Base-by-base conservation (phyloP, 2,797 vertebrate species). In the Chaunax sp. region DNA sequence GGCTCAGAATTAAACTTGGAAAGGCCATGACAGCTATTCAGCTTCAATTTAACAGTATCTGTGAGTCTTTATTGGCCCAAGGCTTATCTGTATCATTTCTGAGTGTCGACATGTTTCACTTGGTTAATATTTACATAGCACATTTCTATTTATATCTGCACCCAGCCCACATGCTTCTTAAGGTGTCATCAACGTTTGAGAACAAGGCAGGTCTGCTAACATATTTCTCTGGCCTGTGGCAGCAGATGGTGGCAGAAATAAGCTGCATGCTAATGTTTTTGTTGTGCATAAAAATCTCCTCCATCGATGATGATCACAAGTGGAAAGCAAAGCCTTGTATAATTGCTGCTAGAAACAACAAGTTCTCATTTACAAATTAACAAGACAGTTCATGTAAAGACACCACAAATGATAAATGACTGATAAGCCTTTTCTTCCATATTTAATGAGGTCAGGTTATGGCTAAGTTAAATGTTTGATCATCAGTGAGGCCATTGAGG, bases 81-180 rank as follows among this genome's bases (percentile, higher is more conserved):
- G 53, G 38, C 16, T 0, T 38, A 11, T 8, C 47, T 28, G 47
- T 25, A 33, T 55, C 0, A 57, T 60, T 51, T 53, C 41, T 61
- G 44, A 61, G 5, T 28, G 33, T 49, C 4, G 9, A 64, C 10
- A 14, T 43, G 35, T 69, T 72, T 77, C 37, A 54, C 54, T 61
- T 59, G 28, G 30, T 70, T 40, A 1, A 61, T 73, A 41, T 73
- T 71, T 77, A 30, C 43, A 41, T 47, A n/a, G 58, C 55, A 70
- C 38, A 58, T 72, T 65, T 69, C 53, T 61, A 64, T 54, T 61
- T 61, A 47, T 53, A 65, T 54, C 46, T 14, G 41, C 46, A 45
- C 12, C 9, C 38, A 40, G 65, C 58, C 53, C 54, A 64, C 65
- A 47, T 44, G 5, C 50, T 37, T 43, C 40, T 22, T 14, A 16